These are phyloP conservation scores for Cotesia congregata DNA, from an alignment of 2,888 invertebrate species.

Conservation along the genomic window DNA sequence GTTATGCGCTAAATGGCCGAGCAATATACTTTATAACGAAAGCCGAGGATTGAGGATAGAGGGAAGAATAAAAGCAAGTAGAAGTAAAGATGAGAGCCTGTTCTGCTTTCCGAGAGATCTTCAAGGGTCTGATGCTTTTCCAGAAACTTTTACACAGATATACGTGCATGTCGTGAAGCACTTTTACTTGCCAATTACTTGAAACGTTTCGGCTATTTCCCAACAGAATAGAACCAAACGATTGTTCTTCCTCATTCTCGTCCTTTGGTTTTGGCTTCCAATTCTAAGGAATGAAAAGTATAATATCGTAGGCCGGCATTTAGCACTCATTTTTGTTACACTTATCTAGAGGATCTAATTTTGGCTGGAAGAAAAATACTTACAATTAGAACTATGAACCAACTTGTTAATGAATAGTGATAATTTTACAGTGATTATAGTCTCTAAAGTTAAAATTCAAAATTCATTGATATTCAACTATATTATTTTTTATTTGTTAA, in stretches of 20 bases:
- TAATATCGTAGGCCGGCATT: too few species aligned
- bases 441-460: too few species aligned
- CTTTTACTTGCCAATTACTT: constrained; percentile 63
- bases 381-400: too few species aligned
- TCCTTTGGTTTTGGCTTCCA: not conserved
- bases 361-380: too few species aligned
- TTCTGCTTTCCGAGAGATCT: constrained; percentile 10
- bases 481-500: too few species aligned
- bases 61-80: constrained; percentile 30
- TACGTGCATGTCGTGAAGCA: constrained; percentile 55
- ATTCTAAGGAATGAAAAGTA: too few species aligned
- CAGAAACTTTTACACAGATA: constrained; percentile 27
- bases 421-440: too few species aligned
- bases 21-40: constrained; percentile 27
- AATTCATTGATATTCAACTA: too few species aligned
- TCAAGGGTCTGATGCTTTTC: constrained; percentile 10
- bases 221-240: constrained; percentile 49
- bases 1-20: constrained; percentile 30
- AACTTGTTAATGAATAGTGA: too few species aligned
- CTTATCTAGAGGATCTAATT: too few species aligned
- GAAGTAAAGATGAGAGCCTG: not conserved
- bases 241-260: constrained; percentile 35
- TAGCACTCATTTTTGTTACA: too few species aligned
- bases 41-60: constrained; percentile 24
- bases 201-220: constrained; percentile 56